phyloP scores from a whole-genome alignment of 2,797 vertebrate genomes.

The Dicrostonyx torquatus region DNA sequence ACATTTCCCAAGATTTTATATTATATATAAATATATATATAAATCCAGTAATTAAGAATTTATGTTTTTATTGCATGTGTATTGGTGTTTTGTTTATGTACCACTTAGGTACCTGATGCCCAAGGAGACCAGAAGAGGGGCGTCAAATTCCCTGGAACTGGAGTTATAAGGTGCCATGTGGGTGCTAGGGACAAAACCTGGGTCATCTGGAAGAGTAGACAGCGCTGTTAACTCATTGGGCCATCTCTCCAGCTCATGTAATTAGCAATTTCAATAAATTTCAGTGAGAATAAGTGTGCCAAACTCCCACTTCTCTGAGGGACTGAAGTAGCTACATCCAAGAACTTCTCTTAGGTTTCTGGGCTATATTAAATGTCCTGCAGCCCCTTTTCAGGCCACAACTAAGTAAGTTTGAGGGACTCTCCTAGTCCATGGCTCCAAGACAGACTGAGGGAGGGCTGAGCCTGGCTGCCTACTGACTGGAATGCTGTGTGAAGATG shows the following conservation, averaged over 20 bases:
- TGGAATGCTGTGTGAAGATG: neutral
- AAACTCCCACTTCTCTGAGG: neutral
- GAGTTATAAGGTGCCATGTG: neutral
- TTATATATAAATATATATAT: neutral
- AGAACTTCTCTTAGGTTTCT: neutral
- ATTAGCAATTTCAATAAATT: neutral
- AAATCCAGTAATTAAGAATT: neutral
- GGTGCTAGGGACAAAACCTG: neutral
- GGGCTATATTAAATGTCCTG: rapidly evolving
- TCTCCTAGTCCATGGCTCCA: neutral
- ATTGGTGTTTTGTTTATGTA: too few relatives aligned
- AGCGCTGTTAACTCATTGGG: neutral
- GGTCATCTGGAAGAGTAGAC: neutral
- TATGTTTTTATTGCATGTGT: neutral
- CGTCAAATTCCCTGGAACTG: neutral
- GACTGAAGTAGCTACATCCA: neutral
- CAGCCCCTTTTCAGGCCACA: rapidly evolving
- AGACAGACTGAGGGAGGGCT: neutral
- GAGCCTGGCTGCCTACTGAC: neutral
- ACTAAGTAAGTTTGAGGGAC: neutral
- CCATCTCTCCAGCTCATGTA: neutral
- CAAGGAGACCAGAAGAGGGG: neutral
- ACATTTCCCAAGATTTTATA: neutral
- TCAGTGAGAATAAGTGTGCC: neutral
- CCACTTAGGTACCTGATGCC: neutral